phyloP scores from a whole-genome alignment of 2,113 vertebrate genomes.

The Equus przewalskii region DNA sequence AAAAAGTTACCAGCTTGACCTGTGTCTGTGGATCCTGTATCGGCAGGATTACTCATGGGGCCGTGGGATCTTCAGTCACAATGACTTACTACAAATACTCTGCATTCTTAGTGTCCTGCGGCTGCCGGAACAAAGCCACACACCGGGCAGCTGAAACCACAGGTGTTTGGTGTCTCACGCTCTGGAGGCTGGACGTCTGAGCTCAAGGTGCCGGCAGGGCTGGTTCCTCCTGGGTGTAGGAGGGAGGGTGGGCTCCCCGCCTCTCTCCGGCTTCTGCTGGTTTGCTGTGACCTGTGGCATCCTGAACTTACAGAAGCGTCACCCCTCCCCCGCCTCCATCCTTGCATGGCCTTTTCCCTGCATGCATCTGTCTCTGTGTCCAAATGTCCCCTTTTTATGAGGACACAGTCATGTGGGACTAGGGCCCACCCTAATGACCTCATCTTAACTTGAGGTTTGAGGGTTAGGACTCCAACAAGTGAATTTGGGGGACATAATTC shows the following conservation, averaged over 20 bases:
- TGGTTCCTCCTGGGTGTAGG: neutral
- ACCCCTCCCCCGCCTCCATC: neutral
- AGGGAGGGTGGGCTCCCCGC: neutral
- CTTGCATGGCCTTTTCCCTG: rapidly evolving
- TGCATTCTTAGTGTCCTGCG: neutral
- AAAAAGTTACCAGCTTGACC: neutral
- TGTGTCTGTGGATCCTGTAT: rapidly evolving
- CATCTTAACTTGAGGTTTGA: neutral
- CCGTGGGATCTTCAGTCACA: rapidly evolving
- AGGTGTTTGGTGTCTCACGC: rapidly evolving
- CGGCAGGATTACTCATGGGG: rapidly evolving
- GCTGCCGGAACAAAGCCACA: rapidly evolving
- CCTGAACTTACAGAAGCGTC: too few species aligned
- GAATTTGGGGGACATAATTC: neutral
- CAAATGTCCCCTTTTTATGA: rapidly evolving
- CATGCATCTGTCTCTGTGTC: neutral
- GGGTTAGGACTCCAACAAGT: neutral
- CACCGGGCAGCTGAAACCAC: rapidly evolving
- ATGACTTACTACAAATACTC: rapidly evolving
- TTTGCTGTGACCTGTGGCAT: rapidly evolving
- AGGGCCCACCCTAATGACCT: neutral
- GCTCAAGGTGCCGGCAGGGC: rapidly evolving
- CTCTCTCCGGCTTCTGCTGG: rapidly evolving
- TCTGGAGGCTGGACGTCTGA: neutral
- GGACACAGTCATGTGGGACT: too few species aligned